Conservation (phyloP, 2,797 vertebrate genomes). For the Pelobates cultripes region DNA sequence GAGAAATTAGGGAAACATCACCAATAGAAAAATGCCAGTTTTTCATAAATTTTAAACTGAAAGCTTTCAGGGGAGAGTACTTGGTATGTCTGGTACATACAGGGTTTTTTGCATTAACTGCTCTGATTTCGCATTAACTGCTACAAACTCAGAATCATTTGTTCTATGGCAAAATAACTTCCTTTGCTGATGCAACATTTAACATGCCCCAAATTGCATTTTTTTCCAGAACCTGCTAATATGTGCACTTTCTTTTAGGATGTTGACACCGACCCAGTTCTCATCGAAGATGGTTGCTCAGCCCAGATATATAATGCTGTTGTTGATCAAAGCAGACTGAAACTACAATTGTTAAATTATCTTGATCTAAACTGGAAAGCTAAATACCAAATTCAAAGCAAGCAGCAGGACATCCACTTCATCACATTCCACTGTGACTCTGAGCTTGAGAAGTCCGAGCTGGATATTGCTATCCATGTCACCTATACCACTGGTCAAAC, state of each 20-base stretch:
- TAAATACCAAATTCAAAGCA: slow-evolving; percentile 78
- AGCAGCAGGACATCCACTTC: slow-evolving; percentile 90
- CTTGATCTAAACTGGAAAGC: slow-evolving; percentile 88
- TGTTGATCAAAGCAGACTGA: slow-evolving; percentile 81
- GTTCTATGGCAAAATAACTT: no score
- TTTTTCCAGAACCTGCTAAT: not conserved
- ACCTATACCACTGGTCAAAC: slow-evolving; percentile 84
- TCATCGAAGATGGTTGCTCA: slow-evolving; percentile 83
- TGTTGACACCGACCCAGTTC: slow-evolving; percentile 64
- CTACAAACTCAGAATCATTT: no score
- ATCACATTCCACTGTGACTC: slow-evolving; percentile 80
- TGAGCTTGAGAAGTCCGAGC: slow-evolving; percentile 76
- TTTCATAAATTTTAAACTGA: no score
- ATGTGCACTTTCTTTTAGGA: slow-evolving; percentile 70
- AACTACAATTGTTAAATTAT: slow-evolving; percentile 84
- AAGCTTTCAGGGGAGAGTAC: no score
- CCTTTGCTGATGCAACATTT: no score
- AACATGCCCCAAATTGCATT: not conserved
- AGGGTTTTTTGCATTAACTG: no score
- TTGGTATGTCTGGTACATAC: no score
- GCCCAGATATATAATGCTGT: slow-evolving; percentile 87
- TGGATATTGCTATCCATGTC: slow-evolving; percentile 91
- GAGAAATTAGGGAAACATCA: no score
- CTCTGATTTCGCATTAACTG: no score
- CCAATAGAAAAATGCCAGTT: no score